These are phyloP conservation scores for Cyclargus thomasi DNA, from an alignment of 1,140 invertebrate species.

Conservation along the genomic window DNA sequence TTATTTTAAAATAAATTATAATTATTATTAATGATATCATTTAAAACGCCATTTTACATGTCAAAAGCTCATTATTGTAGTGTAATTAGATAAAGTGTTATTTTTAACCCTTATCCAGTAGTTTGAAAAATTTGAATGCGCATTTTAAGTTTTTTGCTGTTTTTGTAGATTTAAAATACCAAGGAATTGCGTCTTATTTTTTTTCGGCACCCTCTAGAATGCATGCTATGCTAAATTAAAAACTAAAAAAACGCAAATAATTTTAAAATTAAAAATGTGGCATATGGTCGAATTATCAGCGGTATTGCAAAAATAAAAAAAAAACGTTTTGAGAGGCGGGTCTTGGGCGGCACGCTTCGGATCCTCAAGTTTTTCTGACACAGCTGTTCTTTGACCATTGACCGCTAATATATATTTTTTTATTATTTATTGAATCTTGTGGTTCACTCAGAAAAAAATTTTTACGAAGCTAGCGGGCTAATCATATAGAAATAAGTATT, in stretches of 20 bases:
- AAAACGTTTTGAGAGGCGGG: slow-evolving; percentile 5
- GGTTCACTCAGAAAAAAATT: too few relatives aligned
- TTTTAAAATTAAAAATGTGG: not conserved
- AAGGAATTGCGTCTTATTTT: too few relatives aligned
- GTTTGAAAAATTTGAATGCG: too few relatives aligned
- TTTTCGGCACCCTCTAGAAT: too few relatives aligned
- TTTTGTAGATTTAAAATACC: too few relatives aligned
- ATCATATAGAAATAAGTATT: too few relatives aligned
- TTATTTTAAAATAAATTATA: slow-evolving; percentile 10
- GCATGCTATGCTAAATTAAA: too few relatives aligned
- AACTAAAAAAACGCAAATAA: too few relatives aligned
- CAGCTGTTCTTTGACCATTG: slow-evolving; percentile 9
- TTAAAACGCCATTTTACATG: slow-evolving; percentile 1
- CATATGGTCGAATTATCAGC: slow-evolving; percentile 9
- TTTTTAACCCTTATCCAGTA: not conserved
- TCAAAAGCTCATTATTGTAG: not conserved
- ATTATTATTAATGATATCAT: not conserved
- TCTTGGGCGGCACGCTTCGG: slow-evolving; percentile 6
- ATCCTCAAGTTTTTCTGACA: not conserved
- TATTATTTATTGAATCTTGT: not conserved
- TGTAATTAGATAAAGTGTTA: not conserved
- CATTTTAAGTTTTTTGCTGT: too few relatives aligned
- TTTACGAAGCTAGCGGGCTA: too few relatives aligned
- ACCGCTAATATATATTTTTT: not conserved
- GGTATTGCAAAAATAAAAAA: not conserved